Evolutionary conservation across 2,888 invertebrate species (phyloP).

Genomic region (Esperia sulphurella): DNA sequence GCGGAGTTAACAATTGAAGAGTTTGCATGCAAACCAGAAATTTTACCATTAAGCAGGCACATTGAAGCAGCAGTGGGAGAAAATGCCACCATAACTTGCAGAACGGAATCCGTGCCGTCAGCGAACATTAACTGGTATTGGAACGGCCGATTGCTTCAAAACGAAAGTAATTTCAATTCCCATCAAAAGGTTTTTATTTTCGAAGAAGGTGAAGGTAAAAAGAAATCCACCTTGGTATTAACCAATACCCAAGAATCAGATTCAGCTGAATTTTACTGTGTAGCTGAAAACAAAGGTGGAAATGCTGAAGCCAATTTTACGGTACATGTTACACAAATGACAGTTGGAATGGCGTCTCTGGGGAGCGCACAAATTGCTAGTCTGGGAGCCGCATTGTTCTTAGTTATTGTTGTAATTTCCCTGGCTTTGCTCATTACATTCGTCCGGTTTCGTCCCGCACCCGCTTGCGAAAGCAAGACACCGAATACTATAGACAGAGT

Average conservation of each 20-base stretch:
- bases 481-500: slow-evolving; percentile 86
- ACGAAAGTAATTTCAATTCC: slow-evolving; percentile 88
- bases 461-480: slow-evolving; percentile 87
- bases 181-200: slow-evolving; percentile 87
- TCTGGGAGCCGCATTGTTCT: slow-evolving; percentile 88
- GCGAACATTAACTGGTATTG: slow-evolving; percentile 92
- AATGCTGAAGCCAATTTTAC: slow-evolving; percentile 94
- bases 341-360: slow-evolving; percentile 89
- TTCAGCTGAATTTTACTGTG: slow-evolving; percentile 91
- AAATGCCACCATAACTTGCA: slow-evolving; percentile 91
- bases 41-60: slow-evolving; percentile 85
- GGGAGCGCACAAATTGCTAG: slow-evolving; percentile 93
- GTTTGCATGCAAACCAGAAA: slow-evolving; percentile 92
- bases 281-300: slow-evolving; percentile 93
- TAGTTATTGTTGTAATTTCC: slow-evolving; percentile 87
- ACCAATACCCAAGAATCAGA: slow-evolving; percentile 91
- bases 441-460: slow-evolving; percentile 85
- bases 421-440: slow-evolving; percentile 85
- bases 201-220: slow-evolving; percentile 88
- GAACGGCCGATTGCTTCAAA: slow-evolving; percentile 87
- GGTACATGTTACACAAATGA: slow-evolving; percentile 86
- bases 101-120: slow-evolving; percentile 89
- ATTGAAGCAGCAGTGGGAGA: slow-evolving; percentile 89
- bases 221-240: slow-evolving; percentile 86
- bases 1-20: slow-evolving; percentile 88